Conservation (phyloP, 1,140 invertebrate species). For the Drosophila nasuta region DNA sequence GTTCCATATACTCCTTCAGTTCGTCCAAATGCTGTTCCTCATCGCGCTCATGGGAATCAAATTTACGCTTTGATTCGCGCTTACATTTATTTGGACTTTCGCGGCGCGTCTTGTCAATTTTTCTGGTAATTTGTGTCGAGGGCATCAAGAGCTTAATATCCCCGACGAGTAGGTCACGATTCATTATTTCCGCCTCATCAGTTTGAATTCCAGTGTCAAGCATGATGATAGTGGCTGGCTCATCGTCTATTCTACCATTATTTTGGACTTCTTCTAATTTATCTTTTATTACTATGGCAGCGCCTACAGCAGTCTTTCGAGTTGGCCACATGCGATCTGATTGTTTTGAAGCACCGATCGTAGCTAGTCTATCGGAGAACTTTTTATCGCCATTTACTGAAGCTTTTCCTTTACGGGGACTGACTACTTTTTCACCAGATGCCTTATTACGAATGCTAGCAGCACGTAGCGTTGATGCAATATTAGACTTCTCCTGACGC, state of each 20-base stretch:
- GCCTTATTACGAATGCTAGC: slow-evolving; percentile 39
- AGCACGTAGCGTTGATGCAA: slow-evolving; percentile 62
- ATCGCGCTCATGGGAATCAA: slow-evolving; percentile 53
- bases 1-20: slow-evolving; percentile 67
- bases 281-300: slow-evolving; percentile 14
- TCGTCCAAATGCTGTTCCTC: slow-evolving; percentile 73
- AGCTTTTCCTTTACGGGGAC: slow-evolving; percentile 1
- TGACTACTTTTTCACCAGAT: slow-evolving; percentile 6
- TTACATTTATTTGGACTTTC: slow-evolving; percentile 36
- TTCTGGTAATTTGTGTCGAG: slow-evolving; percentile 43
- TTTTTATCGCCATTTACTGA: neutral
- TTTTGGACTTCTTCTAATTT: neutral
- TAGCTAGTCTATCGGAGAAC: neutral
- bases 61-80: slow-evolving; percentile 50
- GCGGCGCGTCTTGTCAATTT: slow-evolving; percentile 48
- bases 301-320: slow-evolving; percentile 22
- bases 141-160: slow-evolving; percentile 59
- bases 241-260: neutral
- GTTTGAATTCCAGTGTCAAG: slow-evolving; percentile 69
- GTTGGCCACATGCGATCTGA: slow-evolving; percentile 23
- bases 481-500: slow-evolving; percentile 58
- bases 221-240: neutral
- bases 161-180: slow-evolving; percentile 63
- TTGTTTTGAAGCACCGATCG: slow-evolving; percentile 12
- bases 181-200: slow-evolving; percentile 70